Percentiles rank a stretch among this genome's conserved stretches.
These are phyloP conservation scores for Nemurella pictetii DNA, from an alignment of 2,888 invertebrate species.

Conservation along the genomic window DNA sequence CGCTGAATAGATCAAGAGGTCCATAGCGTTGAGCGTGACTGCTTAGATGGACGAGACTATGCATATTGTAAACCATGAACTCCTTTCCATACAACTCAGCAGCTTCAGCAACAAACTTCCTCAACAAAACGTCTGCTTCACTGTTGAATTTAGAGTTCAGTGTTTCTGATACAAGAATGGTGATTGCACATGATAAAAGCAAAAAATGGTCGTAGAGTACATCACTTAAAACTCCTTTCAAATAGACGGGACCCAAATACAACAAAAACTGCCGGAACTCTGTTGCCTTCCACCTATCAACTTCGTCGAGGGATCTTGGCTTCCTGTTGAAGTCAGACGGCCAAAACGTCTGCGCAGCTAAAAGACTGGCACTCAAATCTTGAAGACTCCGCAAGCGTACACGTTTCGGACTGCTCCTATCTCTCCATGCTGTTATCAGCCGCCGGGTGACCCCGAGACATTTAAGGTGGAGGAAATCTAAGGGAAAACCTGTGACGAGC, in stretches of 20 bases:
- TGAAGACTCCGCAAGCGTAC: no score
- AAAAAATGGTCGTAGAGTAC: conserved; percentile 24
- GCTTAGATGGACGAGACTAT: not conserved
- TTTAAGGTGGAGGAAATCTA: not conserved
- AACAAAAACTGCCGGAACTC: conserved; percentile 46
- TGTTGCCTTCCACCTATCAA: conserved; percentile 46
- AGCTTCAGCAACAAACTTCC: conserved; percentile 20
- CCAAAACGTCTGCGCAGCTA: not conserved
- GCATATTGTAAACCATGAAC: conserved; percentile 3
- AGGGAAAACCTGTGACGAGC: no score
- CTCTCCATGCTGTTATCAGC: no score
- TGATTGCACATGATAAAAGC: conserved; percentile 26
- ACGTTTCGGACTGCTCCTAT: no score
- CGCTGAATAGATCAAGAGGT: conserved; percentile 42
- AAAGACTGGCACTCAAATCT: not conserved
- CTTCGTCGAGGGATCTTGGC: conserved; percentile 44
- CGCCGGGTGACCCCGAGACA: not conserved
- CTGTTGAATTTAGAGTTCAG: not conserved
- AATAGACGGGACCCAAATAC: conserved; percentile 45
- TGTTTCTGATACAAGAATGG: not conserved
- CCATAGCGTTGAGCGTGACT: conserved; percentile 43
- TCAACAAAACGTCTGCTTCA: not conserved
- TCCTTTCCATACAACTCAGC: conserved; percentile 9
- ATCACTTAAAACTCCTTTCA: conserved; percentile 40
- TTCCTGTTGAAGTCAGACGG: conserved; percentile 45